Percentiles rank a stretch among this genome's conserved stretches.
These are phyloP conservation scores for Ptychochromis oligacanthus DNA, from an alignment of 2,113 vertebrate genomes.

Conservation along the genomic window DNA sequence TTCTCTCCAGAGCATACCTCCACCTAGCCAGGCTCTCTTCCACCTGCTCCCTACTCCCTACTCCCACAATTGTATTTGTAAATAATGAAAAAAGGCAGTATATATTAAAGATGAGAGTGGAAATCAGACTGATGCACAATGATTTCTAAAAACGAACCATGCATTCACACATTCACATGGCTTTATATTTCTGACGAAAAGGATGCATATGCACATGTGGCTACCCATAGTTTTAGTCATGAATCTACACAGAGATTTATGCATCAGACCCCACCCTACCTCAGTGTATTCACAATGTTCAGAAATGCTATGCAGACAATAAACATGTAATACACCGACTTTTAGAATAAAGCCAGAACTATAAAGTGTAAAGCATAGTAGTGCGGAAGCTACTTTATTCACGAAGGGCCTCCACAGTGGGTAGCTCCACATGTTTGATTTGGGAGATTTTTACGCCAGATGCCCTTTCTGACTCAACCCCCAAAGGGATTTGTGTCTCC, in stretches of 20 bases:
- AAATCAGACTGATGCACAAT: background rate
- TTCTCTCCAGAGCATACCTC: too few relatives aligned
- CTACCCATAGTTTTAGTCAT: background rate
- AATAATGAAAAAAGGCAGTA: background rate
- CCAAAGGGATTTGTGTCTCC: too few relatives aligned
- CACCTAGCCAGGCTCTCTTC: too few relatives aligned
- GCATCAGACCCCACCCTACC: background rate
- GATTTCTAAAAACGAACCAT: too few relatives aligned
- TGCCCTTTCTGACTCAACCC: too few relatives aligned
- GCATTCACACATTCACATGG: background rate
- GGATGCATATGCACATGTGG: background rate
- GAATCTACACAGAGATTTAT: background rate
- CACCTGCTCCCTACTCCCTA: background rate
- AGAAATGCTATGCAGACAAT: background rate
- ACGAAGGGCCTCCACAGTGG: too few relatives aligned
- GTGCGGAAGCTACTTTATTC: too few relatives aligned
- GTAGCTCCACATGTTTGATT: too few relatives aligned
- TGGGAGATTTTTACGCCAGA: too few relatives aligned
- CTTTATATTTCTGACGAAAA: too few relatives aligned
- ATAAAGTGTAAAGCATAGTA: background rate
- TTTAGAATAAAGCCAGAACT: slow-evolving; percentile 4
- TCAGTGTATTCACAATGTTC: background rate
- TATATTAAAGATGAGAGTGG: background rate
- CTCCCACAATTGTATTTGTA: background rate
- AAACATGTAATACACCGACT: background rate